Conservation (phyloP, 2,888 invertebrate species). For the Rotaria socialis region DNA sequence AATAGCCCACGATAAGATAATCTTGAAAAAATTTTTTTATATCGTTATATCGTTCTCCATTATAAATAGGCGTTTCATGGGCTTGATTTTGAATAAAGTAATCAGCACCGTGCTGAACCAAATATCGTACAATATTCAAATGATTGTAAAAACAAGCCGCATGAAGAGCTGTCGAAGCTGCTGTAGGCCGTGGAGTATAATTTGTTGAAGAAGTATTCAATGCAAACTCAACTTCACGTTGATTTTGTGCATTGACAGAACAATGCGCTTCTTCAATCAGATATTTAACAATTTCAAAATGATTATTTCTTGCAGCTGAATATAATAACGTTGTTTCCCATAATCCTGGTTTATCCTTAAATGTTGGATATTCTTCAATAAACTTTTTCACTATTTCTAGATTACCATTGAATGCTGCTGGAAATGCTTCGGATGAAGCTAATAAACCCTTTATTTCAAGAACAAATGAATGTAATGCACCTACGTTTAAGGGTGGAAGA, state of each 20-base stretch:
- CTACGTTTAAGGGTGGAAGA: neutral
- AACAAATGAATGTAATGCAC: neutral
- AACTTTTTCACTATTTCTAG: neutral
- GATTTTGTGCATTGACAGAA: neutral
- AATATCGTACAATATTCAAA: neutral
- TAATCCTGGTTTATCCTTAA: neutral
- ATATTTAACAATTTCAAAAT: neutral
- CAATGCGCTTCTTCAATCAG: neutral
- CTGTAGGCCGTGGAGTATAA: neutral
- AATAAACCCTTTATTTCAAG: neutral
- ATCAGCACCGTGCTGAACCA: neutral
- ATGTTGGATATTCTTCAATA: neutral
- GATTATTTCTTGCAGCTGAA: constrained; percentile 10
- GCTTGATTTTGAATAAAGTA: constrained; percentile 26
- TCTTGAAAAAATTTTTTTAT: neutral
- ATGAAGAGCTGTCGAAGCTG: constrained; percentile 6
- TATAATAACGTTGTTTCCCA: neutral
- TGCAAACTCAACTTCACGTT: neutral
- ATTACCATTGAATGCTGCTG: neutral
- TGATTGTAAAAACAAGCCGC: neutral
- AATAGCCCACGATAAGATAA: neutral
- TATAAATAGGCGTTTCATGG: neutral
- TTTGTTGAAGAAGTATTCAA: neutral
- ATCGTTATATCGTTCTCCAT: neutral
- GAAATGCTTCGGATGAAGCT: neutral